Base-by-base conservation (phyloP, 2,888 invertebrate genomes). In the Empis livida region DNA sequence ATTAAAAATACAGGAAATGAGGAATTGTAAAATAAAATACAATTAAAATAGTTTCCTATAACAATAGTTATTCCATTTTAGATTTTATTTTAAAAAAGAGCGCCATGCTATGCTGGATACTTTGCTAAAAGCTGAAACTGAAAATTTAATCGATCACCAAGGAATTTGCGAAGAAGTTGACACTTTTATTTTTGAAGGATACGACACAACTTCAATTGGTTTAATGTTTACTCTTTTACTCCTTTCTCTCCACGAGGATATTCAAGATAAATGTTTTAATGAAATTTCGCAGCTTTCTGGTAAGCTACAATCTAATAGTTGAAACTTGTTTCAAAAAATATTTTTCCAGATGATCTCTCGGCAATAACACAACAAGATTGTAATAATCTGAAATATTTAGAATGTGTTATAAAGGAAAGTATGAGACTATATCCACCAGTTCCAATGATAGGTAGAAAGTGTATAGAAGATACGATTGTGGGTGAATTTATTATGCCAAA, bases 121-220 rank as follows among this genome's bases (percentile, higher is more conserved):
- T 14, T 57, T 78, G 5, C 55, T 78, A 14, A 59, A 65, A 5
- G 75, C 75, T 0, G 73, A 76, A 53, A 61, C 64, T 40, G 65
- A 72, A 2, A 73, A 72, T 1, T 58, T 62, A 17, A 75, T 77
- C 35, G 71, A 74, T 55, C 71, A 71, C 51, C 57, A 61, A 44
- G 77, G 76, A 3, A 74, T 79, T 49, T 71, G 74, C 53, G 78
- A 78, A 57, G 78, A 78, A 65, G 78, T 79, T 2, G 77, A 78
- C 50, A 79, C 78, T 0, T 78, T 79, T 49, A 76, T 78, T 74
- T 77, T 78, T 60, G 78, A 74, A 61, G 78, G 81, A 1, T 79
- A 79, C 56, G 81, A 81, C 49, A 81, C 80, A 0, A 77, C 78
- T 1, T 73, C 78, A 1, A 66, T 69, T 44, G 73, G 71, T 8